Conservation (phyloP, 2,113 vertebrate species). For the Gymnocephalus cernua region DNA sequence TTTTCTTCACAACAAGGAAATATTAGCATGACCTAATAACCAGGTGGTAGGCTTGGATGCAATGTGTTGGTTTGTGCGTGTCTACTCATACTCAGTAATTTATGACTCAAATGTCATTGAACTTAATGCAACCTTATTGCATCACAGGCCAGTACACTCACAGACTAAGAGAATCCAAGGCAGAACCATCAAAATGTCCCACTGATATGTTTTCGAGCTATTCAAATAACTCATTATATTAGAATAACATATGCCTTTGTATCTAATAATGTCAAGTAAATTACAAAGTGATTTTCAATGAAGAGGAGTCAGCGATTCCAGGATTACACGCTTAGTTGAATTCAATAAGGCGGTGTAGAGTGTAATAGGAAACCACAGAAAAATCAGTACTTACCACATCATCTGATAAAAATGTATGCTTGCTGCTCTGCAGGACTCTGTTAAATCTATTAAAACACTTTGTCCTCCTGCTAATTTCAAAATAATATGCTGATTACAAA, state of each 20-base stretch:
- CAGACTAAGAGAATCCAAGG: conserved; percentile 31
- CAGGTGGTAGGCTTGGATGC: neutral
- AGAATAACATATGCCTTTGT: conserved; percentile 70
- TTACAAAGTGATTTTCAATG: conserved; percentile 74
- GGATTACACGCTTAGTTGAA: conserved; percentile 78
- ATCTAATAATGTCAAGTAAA: conserved; percentile 71
- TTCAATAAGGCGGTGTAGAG: conserved; percentile 68
- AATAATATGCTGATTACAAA: conserved; percentile 64
- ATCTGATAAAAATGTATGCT: conserved; percentile 76
- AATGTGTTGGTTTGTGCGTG: neutral
- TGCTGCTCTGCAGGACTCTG: conserved; percentile 63
- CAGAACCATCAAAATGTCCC: conserved; percentile 34
- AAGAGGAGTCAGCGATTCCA: conserved; percentile 72
- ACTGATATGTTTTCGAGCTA: conserved; percentile 59
- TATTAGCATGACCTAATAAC: neutral
- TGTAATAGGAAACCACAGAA: conserved; percentile 77
- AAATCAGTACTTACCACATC: conserved; percentile 78
- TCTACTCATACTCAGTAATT: conserved; percentile 10
- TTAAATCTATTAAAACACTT: conserved; percentile 72
- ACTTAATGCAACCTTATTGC: conserved; percentile 45
- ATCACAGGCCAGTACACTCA: conserved; percentile 34
- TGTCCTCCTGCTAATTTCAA: conserved; percentile 56
- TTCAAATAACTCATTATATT: conserved; percentile 64
- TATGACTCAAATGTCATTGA: conserved; percentile 45
- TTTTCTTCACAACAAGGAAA: neutral